Evolutionary conservation across 2,113 vertebrate genomes (phyloP).

Genomic region (Crocuta crocuta): DNA sequence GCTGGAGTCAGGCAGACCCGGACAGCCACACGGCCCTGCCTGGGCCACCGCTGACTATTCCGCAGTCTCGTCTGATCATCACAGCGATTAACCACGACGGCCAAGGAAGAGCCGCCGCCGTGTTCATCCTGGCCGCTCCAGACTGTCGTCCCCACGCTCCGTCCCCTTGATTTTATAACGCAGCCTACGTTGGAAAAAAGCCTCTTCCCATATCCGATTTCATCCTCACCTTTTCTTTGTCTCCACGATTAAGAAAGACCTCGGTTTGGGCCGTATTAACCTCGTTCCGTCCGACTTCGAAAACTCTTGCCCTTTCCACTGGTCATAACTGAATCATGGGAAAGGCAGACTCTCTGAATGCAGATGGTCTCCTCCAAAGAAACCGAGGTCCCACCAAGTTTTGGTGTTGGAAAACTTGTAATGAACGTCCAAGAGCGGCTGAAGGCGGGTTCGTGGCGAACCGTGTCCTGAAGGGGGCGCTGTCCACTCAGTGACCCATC

Average conservation of each 20-base stretch:
- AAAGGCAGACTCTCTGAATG: neutral
- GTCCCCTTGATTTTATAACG: neutral
- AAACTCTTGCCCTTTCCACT: neutral
- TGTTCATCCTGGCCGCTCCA: neutral
- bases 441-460: neutral
- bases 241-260: neutral
- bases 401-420: neutral
- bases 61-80: neutral
- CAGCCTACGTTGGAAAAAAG: neutral
- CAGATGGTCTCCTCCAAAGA: neutral
- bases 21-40: neutral
- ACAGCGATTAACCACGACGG: neutral
- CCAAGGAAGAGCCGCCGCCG: neutral
- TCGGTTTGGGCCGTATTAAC: neutral
- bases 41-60: neutral
- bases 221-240: neutral
- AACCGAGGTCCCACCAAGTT: neutral
- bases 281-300: neutral
- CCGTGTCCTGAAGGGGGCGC: constrained; percentile 21
- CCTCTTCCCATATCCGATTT: neutral
- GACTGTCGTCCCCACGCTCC: too few species aligned
- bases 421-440: neutral
- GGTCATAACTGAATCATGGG: neutral
- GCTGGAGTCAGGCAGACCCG: neutral
- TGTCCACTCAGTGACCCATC: neutral